Base-by-base conservation (phyloP, 2,797 vertebrate genomes). In the Arnoldichthys spilopterus region DNA sequence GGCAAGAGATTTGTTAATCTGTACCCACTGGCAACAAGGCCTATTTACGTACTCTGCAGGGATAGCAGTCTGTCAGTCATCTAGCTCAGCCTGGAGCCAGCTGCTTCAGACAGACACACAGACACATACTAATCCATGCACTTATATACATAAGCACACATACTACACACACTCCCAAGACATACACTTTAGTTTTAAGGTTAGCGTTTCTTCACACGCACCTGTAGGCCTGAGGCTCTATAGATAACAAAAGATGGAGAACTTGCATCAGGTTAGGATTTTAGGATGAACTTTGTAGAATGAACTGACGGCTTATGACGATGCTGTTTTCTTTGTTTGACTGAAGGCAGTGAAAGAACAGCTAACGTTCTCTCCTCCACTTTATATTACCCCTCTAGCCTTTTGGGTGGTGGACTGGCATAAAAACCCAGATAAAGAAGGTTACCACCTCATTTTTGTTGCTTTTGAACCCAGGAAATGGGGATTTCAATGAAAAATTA, bases 51-150 rank as follows among this genome's bases (percentile, higher is more conserved):
- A 63, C 80, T 88, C 43, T 3, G 9, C 63, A 67, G 51, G 58
- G 81, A 87, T 82, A 82, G 77, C 59, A 3, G 40, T 79, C 51
- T 76, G 83, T 89, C 90, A 86, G 16, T 88, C 84, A 45, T 3
- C 43, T 47, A 76, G 40, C 51, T 34, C 84, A 74, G 67, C 32
- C 30, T 67, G 79, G 75, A 83, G 82, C 77, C 73, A 81, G 84
- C 83, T 76, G 77, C 82, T 77, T 47, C 66, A 43, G 22, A 37
- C 34, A 37, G 9, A 15, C 68, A 70, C 43, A 43, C 45, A 62
- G 16, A 47, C 49, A 76, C 24, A 69, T 28, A 61, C 71, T 49
- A 24, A 7, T 7, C 11, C 62, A 45, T 26, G 12, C 61, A 40
- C 11, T 15, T 13, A 68, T 6, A 26, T 11, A 8, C 22, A 47